Conservation (phyloP, 2,113 vertebrate species). For the Monopterus albus region DNA sequence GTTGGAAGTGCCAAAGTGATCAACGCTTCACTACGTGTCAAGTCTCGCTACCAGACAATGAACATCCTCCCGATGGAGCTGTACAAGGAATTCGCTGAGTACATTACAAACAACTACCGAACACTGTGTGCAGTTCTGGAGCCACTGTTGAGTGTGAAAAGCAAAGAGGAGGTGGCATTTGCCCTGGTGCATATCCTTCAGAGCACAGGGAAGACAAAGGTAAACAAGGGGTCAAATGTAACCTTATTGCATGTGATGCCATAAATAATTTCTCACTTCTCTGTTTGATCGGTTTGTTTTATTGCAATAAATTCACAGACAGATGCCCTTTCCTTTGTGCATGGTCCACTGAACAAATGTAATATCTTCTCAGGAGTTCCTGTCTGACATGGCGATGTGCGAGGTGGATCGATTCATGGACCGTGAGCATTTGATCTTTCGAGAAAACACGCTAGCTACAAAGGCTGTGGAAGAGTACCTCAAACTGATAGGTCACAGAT, state of each 20-base stretch:
- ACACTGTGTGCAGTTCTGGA: slow-evolving; percentile 94
- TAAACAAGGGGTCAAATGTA: slow-evolving; percentile 46
- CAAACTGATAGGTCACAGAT: slow-evolving; percentile 98
- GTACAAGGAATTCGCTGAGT: slow-evolving; percentile 98
- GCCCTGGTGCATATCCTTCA: slow-evolving; percentile 96
- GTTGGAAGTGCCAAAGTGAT: slow-evolving; percentile 90
- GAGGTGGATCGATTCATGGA: slow-evolving; percentile 98
- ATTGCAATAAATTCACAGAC: background rate
- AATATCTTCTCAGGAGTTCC: slow-evolving; percentile 88
- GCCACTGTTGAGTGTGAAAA: slow-evolving; percentile 94
- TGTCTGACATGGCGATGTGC: slow-evolving; percentile 98
- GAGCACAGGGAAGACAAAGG: slow-evolving; percentile 97
- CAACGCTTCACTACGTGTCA: slow-evolving; percentile 92
- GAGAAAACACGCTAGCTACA: slow-evolving; percentile 97
- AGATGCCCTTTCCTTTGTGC: background rate
- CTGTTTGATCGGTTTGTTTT: background rate
- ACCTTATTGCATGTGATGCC: background rate
- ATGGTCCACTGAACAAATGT: background rate
- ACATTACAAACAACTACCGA: slow-evolving; percentile 95
- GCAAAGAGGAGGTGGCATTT: slow-evolving; percentile 97
- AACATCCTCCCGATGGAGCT: slow-evolving; percentile 99
- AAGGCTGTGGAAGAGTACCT: slow-evolving; percentile 99
- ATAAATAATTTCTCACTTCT: background rate
- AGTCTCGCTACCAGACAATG: slow-evolving; percentile 97
- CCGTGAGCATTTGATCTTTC: slow-evolving; percentile 96